A percentile compares a stretch with the other conserved stretches of the same genome.
Evolutionary conservation across 2,113 vertebrate genomes (phyloP).

Genomic region (Corythoichthys intestinalis): DNA sequence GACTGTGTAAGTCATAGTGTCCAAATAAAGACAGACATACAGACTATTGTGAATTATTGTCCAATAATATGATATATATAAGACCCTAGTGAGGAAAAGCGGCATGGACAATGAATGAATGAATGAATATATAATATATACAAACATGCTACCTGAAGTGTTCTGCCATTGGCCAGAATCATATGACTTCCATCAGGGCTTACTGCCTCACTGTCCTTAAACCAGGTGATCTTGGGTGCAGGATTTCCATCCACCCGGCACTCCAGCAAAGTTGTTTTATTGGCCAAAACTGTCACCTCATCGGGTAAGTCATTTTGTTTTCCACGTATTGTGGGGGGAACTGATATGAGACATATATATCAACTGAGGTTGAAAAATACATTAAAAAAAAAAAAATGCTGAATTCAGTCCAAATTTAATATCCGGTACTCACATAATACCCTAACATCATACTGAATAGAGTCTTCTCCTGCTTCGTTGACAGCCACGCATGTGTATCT

Average conservation of each 20-base stretch:
- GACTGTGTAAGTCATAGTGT: too few relatives aligned
- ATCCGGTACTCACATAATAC: conserved; percentile 80
- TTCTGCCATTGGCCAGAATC: conserved; percentile 78
- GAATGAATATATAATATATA: background rate
- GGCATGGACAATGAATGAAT: too few relatives aligned
- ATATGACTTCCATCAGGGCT: conserved; percentile 61
- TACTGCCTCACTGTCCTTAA: conserved; percentile 80
- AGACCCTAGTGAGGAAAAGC: too few relatives aligned
- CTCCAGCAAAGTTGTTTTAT: conserved; percentile 74
- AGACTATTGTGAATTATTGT: too few relatives aligned
- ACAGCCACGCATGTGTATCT: conserved; percentile 86
- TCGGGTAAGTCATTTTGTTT: conserved; percentile 72
- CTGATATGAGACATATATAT: conserved; percentile 56
- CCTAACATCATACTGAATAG: conserved; percentile 85
- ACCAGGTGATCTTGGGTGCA: conserved; percentile 82
- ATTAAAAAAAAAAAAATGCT: background rate
- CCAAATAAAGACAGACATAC: too few relatives aligned
- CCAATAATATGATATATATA: too few relatives aligned
- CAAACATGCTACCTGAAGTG: conserved; percentile 77
- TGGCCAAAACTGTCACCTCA: conserved; percentile 81
- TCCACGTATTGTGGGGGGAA: conserved; percentile 83
- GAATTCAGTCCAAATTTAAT: background rate
- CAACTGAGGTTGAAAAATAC: background rate
- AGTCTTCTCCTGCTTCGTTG: conserved; percentile 94
- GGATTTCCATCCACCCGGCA: conserved; percentile 83